Base-by-base conservation (phyloP, 2,888 invertebrate species). In the Leucozona laternaria region DNA sequence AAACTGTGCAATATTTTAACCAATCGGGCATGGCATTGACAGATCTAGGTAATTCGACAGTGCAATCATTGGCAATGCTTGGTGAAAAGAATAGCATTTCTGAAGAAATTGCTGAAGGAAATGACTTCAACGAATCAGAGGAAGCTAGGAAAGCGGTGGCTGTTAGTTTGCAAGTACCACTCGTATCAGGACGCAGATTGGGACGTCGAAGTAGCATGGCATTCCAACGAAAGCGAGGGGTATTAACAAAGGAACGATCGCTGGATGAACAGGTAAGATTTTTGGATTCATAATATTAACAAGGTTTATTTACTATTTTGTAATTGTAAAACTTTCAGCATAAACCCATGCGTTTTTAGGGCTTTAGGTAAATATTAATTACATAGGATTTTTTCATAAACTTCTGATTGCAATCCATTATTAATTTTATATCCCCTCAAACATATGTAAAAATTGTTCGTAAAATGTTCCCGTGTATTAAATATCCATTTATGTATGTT, bases 61-160 rank as follows among this genome's bases (percentile, higher is more conserved):
- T 80, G 48, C 88, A 83, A 60, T 82, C 83, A 6, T 64, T 70
- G 22, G 76, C 79, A 0, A 92, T 94, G 70, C 93, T 93, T 88
- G 93, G 94, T 85, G 94, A 94, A 82, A 94, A 94, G 79, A 94
- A 94, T 31, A 92, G 94, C n/a, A 94, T 94, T 88, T 94, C 94
- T 75, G 95, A 95, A 89, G 94, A 94, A 89, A 78, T 88, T 34
- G 94, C 94, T 4, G 95, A 94, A 77, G 95, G 95, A 88, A 92
- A 93, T 66, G 93, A 93, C 37, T 94, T 94, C 82, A 89, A 88
- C 64, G 88, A 82, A 64, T 79, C 66, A 1, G 71, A 71, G 53
- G 79, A 66, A 11, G 50, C 45, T n/a, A 64, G 70, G 15, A 81
- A 64, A 37, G 64, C 62, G 0, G 70, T 75, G 31, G 89, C 89